Evolutionary conservation across 2,888 invertebrate genomes (phyloP).

Genomic region (Ennomos fuscantarius): DNA sequence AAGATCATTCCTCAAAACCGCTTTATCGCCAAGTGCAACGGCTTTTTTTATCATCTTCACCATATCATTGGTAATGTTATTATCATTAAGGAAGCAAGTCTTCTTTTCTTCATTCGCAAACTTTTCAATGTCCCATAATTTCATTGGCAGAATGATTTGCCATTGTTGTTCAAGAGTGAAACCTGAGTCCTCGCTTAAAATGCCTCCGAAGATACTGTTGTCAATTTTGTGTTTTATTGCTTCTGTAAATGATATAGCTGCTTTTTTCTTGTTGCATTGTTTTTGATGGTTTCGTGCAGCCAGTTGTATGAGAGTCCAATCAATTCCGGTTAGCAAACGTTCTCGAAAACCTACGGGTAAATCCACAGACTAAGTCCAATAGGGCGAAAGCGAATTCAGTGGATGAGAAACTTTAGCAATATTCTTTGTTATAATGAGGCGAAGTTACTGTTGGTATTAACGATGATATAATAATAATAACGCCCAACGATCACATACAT

Average conservation of each 20-base stretch:
- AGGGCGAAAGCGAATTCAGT: no score
- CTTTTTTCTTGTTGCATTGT: slow-evolving; percentile 53
- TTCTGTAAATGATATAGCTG: slow-evolving; percentile 54
- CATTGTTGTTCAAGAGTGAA: slow-evolving; percentile 65
- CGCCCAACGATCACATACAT: no score
- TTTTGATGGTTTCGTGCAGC: slow-evolving; percentile 59
- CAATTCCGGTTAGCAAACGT: slow-evolving; percentile 66
- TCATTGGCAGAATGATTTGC: slow-evolving; percentile 64
- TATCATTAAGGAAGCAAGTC: slow-evolving; percentile 62
- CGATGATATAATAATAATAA: no score
- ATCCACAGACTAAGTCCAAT: no score
- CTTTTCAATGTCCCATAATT: slow-evolving; percentile 70
- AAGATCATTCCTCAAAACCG: slow-evolving; percentile 56
- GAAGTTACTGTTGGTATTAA: no score
- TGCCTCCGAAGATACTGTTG: slow-evolving; percentile 61
- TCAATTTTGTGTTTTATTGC: slow-evolving; percentile 66
- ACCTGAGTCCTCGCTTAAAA: slow-evolving; percentile 59
- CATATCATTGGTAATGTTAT: slow-evolving; percentile 66
- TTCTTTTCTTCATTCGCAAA: slow-evolving; percentile 66
- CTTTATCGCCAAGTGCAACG: slow-evolving; percentile 53
- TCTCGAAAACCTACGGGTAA: slow-evolving; percentile 63
- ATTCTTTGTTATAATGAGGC: no score
- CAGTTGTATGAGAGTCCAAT: slow-evolving; percentile 64
- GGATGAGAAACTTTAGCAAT: no score
- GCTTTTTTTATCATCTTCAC: slow-evolving; percentile 59